A percentile compares a stretch with the other conserved stretches of the same genome.
Evolutionary conservation across 2,888 invertebrate genomes (phyloP).

Genomic region (Rhamnusium bicolor): DNA sequence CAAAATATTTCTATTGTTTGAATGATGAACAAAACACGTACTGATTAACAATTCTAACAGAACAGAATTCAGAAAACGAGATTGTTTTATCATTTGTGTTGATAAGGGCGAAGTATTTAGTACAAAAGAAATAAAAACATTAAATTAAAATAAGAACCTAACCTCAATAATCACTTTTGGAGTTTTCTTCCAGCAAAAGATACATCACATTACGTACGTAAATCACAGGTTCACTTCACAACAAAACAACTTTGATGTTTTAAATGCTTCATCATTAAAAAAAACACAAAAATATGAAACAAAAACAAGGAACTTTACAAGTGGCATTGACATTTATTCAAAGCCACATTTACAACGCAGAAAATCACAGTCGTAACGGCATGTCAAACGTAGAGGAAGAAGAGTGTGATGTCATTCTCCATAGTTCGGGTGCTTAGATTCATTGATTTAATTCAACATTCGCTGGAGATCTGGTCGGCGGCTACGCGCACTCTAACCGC

Average conservation of each 20-base stretch:
- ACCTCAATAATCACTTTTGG: conserved; percentile 37
- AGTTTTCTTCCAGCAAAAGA: conserved; percentile 9
- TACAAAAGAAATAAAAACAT: conserved; percentile 23
- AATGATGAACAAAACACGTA: background rate
- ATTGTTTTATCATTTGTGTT: background rate
- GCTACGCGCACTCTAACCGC: no score
- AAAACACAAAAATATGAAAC: conserved; percentile 30
- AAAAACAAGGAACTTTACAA: conserved; percentile 34
- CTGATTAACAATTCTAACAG: no score
- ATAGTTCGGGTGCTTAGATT: background rate
- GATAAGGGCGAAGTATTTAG: background rate
- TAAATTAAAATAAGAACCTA: conserved; percentile 23
- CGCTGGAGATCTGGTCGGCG: no score
- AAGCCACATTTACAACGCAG: conserved; percentile 15
- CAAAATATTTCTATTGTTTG: background rate
- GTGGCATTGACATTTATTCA: conserved; percentile 30
- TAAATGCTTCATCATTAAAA: conserved; percentile 27
- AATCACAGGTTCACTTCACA: background rate
- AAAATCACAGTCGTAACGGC: background rate
- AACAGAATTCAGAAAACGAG: background rate
- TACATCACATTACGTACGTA: background rate
- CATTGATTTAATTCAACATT: no score
- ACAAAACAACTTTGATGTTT: conserved; percentile 25
- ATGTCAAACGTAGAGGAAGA: conserved; percentile 7
- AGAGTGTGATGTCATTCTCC: background rate